These are phyloP conservation scores for Benthosema pterotum DNA, from an alignment of 2,797 vertebrate species.

Conservation along the genomic window DNA sequence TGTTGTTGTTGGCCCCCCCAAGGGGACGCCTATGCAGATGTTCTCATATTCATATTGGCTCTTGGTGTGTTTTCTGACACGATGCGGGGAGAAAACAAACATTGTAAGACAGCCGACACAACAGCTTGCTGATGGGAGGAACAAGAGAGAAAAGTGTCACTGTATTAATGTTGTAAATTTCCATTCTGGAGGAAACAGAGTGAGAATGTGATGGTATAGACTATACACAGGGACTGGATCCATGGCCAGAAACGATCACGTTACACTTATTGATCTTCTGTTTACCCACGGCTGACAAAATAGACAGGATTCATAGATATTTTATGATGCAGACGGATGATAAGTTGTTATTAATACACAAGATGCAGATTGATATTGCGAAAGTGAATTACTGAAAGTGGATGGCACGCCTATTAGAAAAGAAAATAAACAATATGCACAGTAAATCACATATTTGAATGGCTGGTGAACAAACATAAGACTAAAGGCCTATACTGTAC, in stretches of 20 bases:
- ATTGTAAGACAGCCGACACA: conserved; percentile 67
- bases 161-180: conserved; percentile 29
- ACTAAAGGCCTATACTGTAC: too few relatives aligned
- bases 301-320: conserved; percentile 79
- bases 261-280: conserved; percentile 75
- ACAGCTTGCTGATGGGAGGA: conserved; percentile 53
- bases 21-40: conserved; percentile 67
- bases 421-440: too few relatives aligned
- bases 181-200: conserved; percentile 40
- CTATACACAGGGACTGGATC: conserved; percentile 48
- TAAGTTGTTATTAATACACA: conserved; percentile 68
- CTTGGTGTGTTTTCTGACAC: conserved; percentile 70
- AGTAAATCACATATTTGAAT: too few relatives aligned
- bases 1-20: conserved; percentile 17
- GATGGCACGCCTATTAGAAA: background rate
- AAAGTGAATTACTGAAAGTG: conserved; percentile 23
- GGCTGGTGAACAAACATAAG: too few relatives aligned
- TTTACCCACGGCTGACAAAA: conserved; percentile 79
- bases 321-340: conserved; percentile 69
- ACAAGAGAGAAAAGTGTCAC: background rate
- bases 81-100: conserved; percentile 71
- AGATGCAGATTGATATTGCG: conserved; percentile 36
- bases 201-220: conserved; percentile 41
- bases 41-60: conserved; percentile 74
- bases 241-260: conserved; percentile 66